Conservation (phyloP, 2,888 invertebrate species). For the Lordiphosa fenestrarum region DNA sequence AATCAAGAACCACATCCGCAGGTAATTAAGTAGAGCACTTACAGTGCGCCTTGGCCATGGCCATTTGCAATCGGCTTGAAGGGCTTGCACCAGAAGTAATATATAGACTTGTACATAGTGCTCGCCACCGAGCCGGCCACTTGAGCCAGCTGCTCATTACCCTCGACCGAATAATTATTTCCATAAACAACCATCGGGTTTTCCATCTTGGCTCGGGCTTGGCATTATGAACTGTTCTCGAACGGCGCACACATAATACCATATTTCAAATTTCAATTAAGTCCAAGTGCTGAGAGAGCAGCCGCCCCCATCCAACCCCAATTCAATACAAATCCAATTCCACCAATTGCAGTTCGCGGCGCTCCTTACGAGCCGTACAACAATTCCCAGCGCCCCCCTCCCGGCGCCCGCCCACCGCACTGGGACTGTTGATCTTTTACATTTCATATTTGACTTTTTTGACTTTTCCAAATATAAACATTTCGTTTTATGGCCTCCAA, state of each 20-base stretch:
- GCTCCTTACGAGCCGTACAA: slow-evolving; percentile 7
- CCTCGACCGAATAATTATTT: slow-evolving; percentile 69
- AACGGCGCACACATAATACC: slow-evolving; percentile 76
- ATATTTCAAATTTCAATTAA: slow-evolving; percentile 78
- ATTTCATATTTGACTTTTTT: slow-evolving; percentile 68
- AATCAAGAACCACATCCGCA: slow-evolving; percentile 46
- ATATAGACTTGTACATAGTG: not conserved
- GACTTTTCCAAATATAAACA: slow-evolving; percentile 66
- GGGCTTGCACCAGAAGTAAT: slow-evolving; percentile 2
- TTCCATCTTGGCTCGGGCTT: slow-evolving; percentile 44
- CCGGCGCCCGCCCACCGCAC: not conserved
- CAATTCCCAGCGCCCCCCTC: slow-evolving; percentile 2
- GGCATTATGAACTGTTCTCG: slow-evolving; percentile 70
- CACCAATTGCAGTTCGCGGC: slow-evolving; percentile 47
- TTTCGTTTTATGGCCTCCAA: slow-evolving; percentile 66
- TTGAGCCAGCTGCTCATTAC: slow-evolving; percentile 69
- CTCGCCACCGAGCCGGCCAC: slow-evolving; percentile 17
- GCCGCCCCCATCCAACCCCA: slow-evolving; percentile 10
- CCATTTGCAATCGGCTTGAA: slow-evolving; percentile 27
- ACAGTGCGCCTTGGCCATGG: slow-evolving; percentile 14
- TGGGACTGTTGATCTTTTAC: slow-evolving; percentile 44
- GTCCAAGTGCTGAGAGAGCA: slow-evolving; percentile 75
- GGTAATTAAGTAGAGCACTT: slow-evolving; percentile 43
- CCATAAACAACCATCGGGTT: slow-evolving; percentile 65
- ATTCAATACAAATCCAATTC: slow-evolving; percentile 4